A percentile compares a stretch with the other conserved stretches of the same genome.
phyloP scores from a whole-genome alignment of 2,797 vertebrate species.

The Cuculus canorus region DNA sequence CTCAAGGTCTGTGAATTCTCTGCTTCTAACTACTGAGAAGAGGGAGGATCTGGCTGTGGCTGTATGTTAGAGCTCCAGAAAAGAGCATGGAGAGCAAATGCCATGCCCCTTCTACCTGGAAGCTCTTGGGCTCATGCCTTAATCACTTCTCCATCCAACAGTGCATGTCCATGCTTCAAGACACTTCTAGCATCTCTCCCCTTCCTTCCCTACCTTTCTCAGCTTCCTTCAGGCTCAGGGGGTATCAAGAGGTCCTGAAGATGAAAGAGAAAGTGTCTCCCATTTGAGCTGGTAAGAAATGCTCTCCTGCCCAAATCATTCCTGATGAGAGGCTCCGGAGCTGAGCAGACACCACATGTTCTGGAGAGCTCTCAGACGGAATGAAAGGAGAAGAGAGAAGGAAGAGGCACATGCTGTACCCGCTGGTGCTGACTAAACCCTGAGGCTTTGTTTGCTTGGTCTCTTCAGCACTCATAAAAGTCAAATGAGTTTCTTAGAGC shows the following conservation, averaged over 20 bases:
- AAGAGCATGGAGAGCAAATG: neutral
- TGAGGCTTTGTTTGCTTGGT: slow-evolving; percentile 24
- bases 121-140: neutral
- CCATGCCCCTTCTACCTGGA: neutral
- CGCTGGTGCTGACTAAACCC: neutral
- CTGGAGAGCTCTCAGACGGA: neutral
- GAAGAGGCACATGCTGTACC: neutral
- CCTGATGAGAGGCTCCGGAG: neutral
- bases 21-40: neutral
- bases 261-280: neutral
- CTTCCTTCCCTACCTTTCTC: neutral
- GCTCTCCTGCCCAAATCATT: neutral
- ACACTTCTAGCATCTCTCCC: neutral
- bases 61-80: neutral
- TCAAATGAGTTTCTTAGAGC: slow-evolving; percentile 1
- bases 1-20: neutral
- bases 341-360: accelerated
- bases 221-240: neutral
- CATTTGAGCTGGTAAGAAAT: neutral
- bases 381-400: neutral
- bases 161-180: neutral
- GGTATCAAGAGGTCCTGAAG: neutral
- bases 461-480: slow-evolving; percentile 31
- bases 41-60: neutral
- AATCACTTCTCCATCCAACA: neutral